Evolutionary conservation across 2,888 invertebrate genomes (phyloP).

Genomic region (Patella pellucida): DNA sequence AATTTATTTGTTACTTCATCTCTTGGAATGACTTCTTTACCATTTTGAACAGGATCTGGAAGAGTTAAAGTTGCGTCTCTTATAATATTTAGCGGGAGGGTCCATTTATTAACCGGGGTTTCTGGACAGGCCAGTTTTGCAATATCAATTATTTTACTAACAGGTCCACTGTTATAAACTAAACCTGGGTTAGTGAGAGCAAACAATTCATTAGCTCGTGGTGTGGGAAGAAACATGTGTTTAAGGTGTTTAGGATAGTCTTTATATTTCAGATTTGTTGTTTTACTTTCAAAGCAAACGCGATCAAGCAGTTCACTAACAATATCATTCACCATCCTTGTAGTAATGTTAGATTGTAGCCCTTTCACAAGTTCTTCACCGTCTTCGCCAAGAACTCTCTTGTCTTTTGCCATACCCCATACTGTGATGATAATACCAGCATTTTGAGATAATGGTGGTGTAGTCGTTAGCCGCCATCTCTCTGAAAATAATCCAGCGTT

Average conservation of each 20-base stretch:
- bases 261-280: neutral
- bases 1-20: neutral
- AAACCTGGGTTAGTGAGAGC: neutral
- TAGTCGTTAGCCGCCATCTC: neutral
- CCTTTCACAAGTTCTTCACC: neutral
- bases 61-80: neutral
- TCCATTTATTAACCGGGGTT: neutral
- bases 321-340: neutral
- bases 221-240: neutral
- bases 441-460: neutral
- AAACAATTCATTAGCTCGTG: neutral
- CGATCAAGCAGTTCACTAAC: neutral
- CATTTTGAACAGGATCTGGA: neutral
- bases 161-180: neutral
- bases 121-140: neutral
- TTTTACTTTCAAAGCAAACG: neutral
- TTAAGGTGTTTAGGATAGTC: neutral
- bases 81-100: neutral
- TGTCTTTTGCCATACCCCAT: conserved; percentile 1
- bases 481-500: neutral
- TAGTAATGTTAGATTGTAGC: neutral
- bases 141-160: neutral
- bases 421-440: neutral
- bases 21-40: neutral
- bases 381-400: neutral